Percentiles rank a stretch among this genome's conserved stretches.
Conservation (phyloP, 92 coral and sea anemone genomes). For the Anthopleura xanthogrammica region DNA sequence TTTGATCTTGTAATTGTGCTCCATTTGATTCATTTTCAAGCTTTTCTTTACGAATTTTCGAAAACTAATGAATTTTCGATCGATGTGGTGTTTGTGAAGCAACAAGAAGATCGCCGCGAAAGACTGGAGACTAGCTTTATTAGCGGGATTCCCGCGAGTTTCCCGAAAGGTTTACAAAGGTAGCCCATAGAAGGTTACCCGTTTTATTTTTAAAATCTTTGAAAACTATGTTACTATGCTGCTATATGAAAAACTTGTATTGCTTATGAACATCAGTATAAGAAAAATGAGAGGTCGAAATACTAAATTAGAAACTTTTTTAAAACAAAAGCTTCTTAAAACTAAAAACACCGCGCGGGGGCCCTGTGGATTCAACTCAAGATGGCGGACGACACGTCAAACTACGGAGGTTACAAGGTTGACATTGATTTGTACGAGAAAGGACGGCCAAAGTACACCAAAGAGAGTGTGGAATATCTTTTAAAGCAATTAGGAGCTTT, state of each 20-base stretch:
- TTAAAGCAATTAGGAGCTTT: conserved; percentile 68
- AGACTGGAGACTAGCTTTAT: background rate
- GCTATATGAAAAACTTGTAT: background rate
- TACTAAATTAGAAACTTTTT: background rate
- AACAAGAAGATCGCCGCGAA: conserved; percentile 14
- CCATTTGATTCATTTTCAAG: conserved; percentile 91
- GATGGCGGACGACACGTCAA: conserved; percentile 42
- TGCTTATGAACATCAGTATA: background rate
- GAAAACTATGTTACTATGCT: background rate
- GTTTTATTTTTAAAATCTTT: background rate
- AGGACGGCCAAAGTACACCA: conserved; percentile 75
- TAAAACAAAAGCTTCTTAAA: too few relatives aligned
- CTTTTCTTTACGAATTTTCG: background rate
- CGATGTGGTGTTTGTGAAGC: conserved; percentile 15
- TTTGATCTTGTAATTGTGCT: conserved; percentile 91
- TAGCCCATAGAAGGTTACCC: conserved; percentile 2
- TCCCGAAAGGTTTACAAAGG: conserved; percentile 7
- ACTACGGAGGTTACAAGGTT: conserved; percentile 27
- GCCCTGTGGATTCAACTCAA: conserved; percentile 24
- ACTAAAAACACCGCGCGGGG: background rate
- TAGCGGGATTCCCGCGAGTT: background rate
- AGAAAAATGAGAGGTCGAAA: background rate
- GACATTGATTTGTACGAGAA: conserved; percentile 68
- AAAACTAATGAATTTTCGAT: background rate
- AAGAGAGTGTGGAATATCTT: conserved; percentile 71